Conservation (phyloP, 2,113 vertebrate species). For the Neogobius melanostomus region DNA sequence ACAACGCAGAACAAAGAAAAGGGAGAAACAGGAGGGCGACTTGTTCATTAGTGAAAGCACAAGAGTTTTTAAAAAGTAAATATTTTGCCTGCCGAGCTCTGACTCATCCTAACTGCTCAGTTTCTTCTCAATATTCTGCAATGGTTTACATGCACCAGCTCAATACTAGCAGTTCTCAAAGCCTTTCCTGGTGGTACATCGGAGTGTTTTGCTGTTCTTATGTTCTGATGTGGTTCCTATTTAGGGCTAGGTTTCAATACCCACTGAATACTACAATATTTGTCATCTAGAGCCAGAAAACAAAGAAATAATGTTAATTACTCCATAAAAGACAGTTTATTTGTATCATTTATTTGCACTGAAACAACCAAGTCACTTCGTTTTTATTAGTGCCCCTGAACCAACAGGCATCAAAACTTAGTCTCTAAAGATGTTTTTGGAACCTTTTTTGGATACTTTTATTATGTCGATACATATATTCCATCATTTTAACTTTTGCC, state of each 20-base stretch:
- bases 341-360: no score
- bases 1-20: conserved; percentile 13
- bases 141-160: conserved; percentile 19
- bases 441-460: no score
- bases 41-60: conserved; percentile 36
- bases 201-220: background rate
- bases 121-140: conserved; percentile 38
- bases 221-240: background rate
- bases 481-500: no score
- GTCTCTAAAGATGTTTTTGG: no score
- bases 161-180: background rate
- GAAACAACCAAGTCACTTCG: no score
- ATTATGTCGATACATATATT: no score
- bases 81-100: conserved; percentile 52
- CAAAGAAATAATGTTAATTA: no score
- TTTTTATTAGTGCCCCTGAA: no score
- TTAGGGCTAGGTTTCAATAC: background rate
- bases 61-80: conserved; percentile 30
- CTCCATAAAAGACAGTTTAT: no score
- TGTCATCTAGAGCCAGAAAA: no score
- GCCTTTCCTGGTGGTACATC: background rate
- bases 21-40: conserved; percentile 13
- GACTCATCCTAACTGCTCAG: conserved; percentile 56
- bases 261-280: no score
- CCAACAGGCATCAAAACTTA: no score